These are phyloP conservation scores for Barypeithes pellucidus DNA, from an alignment of 2,888 invertebrate species.

Conservation along the genomic window DNA sequence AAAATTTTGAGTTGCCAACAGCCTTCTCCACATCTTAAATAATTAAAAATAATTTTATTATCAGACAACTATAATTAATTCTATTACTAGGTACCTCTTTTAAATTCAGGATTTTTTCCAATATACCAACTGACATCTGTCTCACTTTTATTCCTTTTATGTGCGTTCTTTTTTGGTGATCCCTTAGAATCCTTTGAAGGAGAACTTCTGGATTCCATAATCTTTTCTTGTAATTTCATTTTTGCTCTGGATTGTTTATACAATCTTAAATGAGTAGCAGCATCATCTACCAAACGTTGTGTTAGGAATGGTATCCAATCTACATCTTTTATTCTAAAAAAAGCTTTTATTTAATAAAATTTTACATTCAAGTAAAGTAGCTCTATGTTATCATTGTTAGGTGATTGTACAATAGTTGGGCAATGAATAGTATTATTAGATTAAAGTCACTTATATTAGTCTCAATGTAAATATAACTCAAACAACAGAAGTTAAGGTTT, in stretches of 20 bases:
- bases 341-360: too few species aligned
- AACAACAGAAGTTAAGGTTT: too few species aligned
- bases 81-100: slow-evolving; percentile 67
- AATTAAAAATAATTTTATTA: background rate
- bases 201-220: slow-evolving; percentile 64
- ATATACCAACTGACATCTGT: slow-evolving; percentile 81
- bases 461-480: too few species aligned
- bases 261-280: slow-evolving; percentile 89
- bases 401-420: too few species aligned
- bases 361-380: too few species aligned
- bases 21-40: slow-evolving; percentile 64
- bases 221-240: slow-evolving; percentile 64
- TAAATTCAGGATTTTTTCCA: slow-evolving; percentile 62
- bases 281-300: slow-evolving; percentile 90
- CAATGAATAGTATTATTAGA: too few species aligned
- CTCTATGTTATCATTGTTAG: too few species aligned
- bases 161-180: slow-evolving; percentile 69
- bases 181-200: slow-evolving; percentile 64
- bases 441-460: too few species aligned
- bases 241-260: slow-evolving; percentile 84
- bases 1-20: slow-evolving; percentile 78
- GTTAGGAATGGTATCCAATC: slow-evolving; percentile 94
- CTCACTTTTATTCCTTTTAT: slow-evolving; percentile 83
- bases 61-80: too few species aligned
- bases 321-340: slow-evolving; percentile 81